Percentiles rank a stretch among this genome's conserved stretches.
Conservation (phyloP, 2,797 vertebrate species). For the Mus minutoides region DNA sequence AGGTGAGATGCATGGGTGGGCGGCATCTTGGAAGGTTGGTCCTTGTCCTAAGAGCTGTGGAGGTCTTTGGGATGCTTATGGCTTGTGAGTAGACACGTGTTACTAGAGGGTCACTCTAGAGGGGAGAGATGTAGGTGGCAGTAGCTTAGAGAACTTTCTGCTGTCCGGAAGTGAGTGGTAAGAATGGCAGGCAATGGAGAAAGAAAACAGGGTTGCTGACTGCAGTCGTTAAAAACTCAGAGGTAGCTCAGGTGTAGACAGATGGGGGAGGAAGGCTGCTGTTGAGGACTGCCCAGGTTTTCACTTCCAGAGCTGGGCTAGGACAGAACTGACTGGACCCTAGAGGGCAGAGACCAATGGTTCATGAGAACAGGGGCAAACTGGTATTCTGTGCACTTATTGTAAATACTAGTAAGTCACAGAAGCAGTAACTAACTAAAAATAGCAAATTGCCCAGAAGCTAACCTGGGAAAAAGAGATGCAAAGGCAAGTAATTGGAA, state of each 20-base stretch:
- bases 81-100: background rate
- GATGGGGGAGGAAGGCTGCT: background rate
- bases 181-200: background rate
- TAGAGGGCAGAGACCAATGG: background rate
- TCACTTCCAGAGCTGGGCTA: background rate
- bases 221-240: background rate
- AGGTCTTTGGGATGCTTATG: background rate
- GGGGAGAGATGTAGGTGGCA: background rate
- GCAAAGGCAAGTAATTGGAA: background rate
- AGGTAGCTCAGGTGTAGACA: background rate
- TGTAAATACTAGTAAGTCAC: background rate
- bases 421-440: background rate
- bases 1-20: background rate
- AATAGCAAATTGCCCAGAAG: background rate
- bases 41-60: background rate
- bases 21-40: background rate
- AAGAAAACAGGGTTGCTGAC: background rate
- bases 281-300: background rate
- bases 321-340: background rate
- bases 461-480: background rate
- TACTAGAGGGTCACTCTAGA: background rate
- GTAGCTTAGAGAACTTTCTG: background rate
- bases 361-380: background rate
- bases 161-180: background rate
- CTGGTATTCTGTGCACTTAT: background rate